phyloP scores from a whole-genome alignment of 2,888 invertebrate genomes.

The Plagiodera versicolora region DNA sequence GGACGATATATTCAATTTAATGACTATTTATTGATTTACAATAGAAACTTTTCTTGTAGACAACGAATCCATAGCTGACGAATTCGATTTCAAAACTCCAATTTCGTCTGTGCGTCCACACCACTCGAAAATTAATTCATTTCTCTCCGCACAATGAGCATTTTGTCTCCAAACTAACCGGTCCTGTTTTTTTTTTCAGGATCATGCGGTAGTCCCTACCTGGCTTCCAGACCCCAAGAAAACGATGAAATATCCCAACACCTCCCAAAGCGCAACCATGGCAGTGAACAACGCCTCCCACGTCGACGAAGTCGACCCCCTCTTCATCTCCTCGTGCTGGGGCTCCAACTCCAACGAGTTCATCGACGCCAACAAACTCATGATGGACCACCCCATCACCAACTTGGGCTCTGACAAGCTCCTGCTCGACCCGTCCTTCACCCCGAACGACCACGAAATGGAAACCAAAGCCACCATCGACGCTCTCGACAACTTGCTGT shows the following conservation, averaged over 20 bases:
- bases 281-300: constrained; percentile 52
- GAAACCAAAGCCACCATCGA: constrained; percentile 60
- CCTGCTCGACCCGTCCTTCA: constrained; percentile 59
- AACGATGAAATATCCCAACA: constrained; percentile 56
- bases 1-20: constrained; percentile 1
- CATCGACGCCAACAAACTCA: constrained; percentile 59
- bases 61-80: no score
- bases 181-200: not conserved
- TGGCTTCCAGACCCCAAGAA: constrained; percentile 39
- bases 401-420: constrained; percentile 58
- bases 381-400: constrained; percentile 61
- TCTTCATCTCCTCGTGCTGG: constrained; percentile 75
- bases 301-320: constrained; percentile 66
- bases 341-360: constrained; percentile 57
- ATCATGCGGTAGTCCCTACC: not conserved
- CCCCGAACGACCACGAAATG: constrained; percentile 56
- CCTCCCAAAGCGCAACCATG: constrained; percentile 52
- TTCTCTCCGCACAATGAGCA: no score
- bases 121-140: no score
- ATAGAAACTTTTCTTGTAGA: no score
- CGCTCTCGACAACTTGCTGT: constrained; percentile 56
- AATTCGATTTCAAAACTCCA: no score
- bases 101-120: no score
- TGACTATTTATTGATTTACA: not conserved
- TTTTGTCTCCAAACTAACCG: not conserved